Percentiles rank a stretch among this genome's conserved stretches.
Conservation (phyloP, 2,888 invertebrate species). For the Eilema griseolum region DNA sequence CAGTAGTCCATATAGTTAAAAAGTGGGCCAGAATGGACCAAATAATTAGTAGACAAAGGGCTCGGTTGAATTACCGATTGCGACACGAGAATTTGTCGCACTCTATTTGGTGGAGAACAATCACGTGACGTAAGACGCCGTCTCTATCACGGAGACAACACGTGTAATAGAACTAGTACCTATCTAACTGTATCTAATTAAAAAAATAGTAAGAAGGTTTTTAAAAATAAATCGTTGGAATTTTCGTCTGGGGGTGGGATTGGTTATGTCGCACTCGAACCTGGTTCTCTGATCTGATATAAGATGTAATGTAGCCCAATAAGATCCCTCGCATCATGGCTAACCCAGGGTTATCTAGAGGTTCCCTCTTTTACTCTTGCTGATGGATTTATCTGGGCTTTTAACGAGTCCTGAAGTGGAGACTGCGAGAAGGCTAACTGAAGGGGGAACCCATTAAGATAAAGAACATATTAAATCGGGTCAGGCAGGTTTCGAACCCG, state of each 20-base stretch:
- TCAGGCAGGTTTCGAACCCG: too few species aligned
- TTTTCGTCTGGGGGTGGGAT: too few species aligned
- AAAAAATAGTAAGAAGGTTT: neutral
- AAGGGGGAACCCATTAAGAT: too few species aligned
- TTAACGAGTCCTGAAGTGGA: too few species aligned
- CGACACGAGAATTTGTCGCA: neutral
- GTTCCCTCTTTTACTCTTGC: neutral
- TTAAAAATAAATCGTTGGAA: too few species aligned
- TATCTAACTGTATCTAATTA: neutral
- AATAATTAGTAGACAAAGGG: neutral
- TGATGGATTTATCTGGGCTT: neutral
- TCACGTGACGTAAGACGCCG: conserved; percentile 14
- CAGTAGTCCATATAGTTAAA: conserved; percentile 1
- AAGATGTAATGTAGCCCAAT: too few species aligned
- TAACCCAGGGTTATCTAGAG: neutral
- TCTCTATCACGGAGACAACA: conserved; percentile 14
- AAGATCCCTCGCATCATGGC: too few species aligned
- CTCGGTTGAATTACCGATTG: conserved; percentile 4
- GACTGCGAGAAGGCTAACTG: too few species aligned
- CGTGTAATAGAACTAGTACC: neutral
- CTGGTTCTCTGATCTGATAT: too few species aligned
- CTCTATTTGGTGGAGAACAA: conserved; percentile 4
- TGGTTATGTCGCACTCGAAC: too few species aligned
- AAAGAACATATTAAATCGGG: too few species aligned
- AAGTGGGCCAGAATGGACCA: neutral